Evolutionary conservation across 2,888 invertebrate genomes (phyloP).

Genomic region (Phalera bucephala): DNA sequence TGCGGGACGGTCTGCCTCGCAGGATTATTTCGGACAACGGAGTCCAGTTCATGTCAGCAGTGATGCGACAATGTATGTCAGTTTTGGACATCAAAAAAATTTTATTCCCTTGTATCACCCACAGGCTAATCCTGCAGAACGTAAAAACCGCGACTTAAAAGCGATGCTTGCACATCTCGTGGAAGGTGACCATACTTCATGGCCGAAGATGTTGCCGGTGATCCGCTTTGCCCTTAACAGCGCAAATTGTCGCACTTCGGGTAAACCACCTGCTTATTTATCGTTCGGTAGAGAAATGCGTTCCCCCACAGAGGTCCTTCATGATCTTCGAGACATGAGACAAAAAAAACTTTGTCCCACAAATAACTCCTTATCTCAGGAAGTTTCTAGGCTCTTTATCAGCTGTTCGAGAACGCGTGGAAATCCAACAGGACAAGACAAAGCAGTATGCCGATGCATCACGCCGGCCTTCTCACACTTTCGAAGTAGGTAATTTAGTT

Average conservation of each 20-base stretch:
- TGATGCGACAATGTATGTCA: conserved; percentile 26
- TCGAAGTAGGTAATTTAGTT: too few species aligned
- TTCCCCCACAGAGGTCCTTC: conserved; percentile 13
- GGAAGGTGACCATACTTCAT: conserved; percentile 21
- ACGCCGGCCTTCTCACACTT: too few species aligned
- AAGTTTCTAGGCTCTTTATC: not conserved
- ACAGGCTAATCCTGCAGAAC: conserved; percentile 42
- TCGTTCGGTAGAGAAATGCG: conserved; percentile 36
- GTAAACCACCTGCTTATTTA: conserved; percentile 29
- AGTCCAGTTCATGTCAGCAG: conserved; percentile 26
- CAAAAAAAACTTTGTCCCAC: conserved; percentile 20
- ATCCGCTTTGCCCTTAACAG: conserved; percentile 33
- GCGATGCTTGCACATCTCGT: conserved; percentile 40
- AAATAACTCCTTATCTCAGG: conserved; percentile 17
- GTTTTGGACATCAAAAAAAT: conserved; percentile 15
- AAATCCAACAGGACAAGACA: conserved; percentile 4
- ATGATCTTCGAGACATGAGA: conserved; percentile 10
- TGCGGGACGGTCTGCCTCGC: conserved; percentile 27
- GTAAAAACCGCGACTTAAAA: too few species aligned
- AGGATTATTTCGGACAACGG: conserved; percentile 29
- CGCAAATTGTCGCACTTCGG: conserved; percentile 16
- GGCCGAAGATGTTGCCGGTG: conserved; percentile 26
- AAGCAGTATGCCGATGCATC: too few species aligned
- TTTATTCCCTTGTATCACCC: conserved; percentile 44
- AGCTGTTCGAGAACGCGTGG: not conserved